Base-by-base conservation (phyloP, 2,797 vertebrate genomes). In the Synanceia verrucosa region DNA sequence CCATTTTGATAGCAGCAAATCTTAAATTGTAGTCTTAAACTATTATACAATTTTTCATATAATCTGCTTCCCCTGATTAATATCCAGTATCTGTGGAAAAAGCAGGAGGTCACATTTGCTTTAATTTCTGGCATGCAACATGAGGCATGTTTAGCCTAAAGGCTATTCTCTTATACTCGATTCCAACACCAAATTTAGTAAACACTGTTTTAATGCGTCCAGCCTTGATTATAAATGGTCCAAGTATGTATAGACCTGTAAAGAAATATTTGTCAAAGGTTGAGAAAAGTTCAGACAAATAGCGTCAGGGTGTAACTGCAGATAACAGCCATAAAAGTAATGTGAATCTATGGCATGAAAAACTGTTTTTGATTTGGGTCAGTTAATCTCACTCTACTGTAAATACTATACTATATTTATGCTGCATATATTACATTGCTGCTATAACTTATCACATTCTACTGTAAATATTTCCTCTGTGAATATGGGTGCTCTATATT, bases 51-150 rank as follows among this genome's bases (percentile, higher is more conserved):
- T 9, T 55, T n/a, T 3, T 18, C 7, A 24, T 46, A 5, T 62
- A 65, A 76, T 69, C 19, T 28, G 12, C 28, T 52, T 33, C 9
- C 14, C 0, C 4, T 37, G 18, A 47, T 59, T 52, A 39, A 7
- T 50, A 21, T 53, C 12, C 19, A 41, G 12, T 26, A n/a, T 48
- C 14, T 34, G 14, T 21, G 11, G 9, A 39, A 61, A 56, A 19
- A 4, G n/a, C 44, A 39, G 18, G 34, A 41, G 39, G n/a, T 55
- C 33, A 62, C 12, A 61, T 65, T 43, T 57, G 51, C 46, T 73
- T 37, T 41, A n/a, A 58, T 75, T 48, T 58, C 19, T 65, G 37
- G 18, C 12, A 0, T 28, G 24, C 12, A 10, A 29, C n/a, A 33
- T n/a, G 12, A 31, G 36, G 65, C 23, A 34, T 36, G 16, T 59